These are phyloP conservation scores for Macrosoma leucophasiata DNA, from an alignment of 2,888 invertebrate species.

Conservation along the genomic window DNA sequence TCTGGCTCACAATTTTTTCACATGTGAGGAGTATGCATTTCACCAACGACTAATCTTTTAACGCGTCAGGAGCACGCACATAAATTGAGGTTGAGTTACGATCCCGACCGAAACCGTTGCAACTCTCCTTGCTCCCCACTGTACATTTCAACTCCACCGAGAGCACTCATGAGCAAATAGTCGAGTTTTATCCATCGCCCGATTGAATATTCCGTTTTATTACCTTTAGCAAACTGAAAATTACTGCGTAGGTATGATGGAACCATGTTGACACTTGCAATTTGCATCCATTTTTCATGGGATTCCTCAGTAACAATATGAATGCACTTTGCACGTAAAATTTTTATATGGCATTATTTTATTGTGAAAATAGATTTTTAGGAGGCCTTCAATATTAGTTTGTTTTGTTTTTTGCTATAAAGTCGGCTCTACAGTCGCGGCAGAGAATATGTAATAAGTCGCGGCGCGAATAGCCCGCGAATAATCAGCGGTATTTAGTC, in stretches of 20 bases:
- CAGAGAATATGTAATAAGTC: too few relatives aligned
- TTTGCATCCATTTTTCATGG: slow-evolving; percentile 31
- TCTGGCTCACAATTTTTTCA: slow-evolving; percentile 1
- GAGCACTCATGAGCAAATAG: slow-evolving; percentile 41
- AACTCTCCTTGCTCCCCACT: slow-evolving; percentile 44
- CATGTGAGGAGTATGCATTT: slow-evolving; percentile 17
- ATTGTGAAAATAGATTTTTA: too few relatives aligned
- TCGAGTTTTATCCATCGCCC: slow-evolving; percentile 42
- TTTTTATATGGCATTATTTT: too few relatives aligned
- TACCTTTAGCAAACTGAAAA: slow-evolving; percentile 15
- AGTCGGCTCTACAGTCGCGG: too few relatives aligned
- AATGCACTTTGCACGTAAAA: too few relatives aligned
- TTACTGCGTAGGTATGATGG: slow-evolving; percentile 19
- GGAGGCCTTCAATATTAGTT: too few relatives aligned
- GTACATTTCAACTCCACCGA: slow-evolving; percentile 51
- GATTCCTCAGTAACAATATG: slow-evolving; percentile 12
- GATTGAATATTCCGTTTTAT: slow-evolving; percentile 34
- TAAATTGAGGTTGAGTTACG: slow-evolving; percentile 64
- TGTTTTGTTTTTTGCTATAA: too few relatives aligned
- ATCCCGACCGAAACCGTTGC: slow-evolving; percentile 46
- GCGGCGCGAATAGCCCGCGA: too few relatives aligned
- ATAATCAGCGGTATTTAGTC: too few relatives aligned
- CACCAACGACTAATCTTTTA: slow-evolving; percentile 63
- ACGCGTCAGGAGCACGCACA: slow-evolving; percentile 69
- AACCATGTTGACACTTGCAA: slow-evolving; percentile 36